phyloP scores from a whole-genome alignment of 2,888 invertebrate genomes.

The Malthinus seriepunctatus region DNA sequence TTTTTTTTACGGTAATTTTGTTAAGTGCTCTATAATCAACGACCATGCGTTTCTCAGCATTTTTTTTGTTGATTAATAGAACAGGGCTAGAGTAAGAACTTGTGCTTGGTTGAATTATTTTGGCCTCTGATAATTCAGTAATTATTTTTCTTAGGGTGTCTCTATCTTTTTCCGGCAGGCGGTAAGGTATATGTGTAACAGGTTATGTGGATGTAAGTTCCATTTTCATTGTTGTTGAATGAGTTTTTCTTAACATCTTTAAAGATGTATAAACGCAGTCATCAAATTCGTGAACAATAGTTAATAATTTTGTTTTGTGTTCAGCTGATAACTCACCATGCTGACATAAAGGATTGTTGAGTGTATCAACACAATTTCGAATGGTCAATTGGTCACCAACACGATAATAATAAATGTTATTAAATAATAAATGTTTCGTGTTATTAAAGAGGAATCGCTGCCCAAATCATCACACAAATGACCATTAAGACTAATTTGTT shows the following conservation, averaged over 20 bases:
- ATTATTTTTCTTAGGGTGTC: neutral
- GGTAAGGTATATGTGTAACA: neutral
- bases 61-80: neutral
- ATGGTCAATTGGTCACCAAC: neutral
- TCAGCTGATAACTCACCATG: neutral
- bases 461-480: conserved; percentile 10
- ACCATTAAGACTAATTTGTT: conserved; percentile 6
- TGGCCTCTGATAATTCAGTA: neutral
- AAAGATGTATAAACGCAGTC: neutral
- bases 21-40: neutral
- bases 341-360: neutral
- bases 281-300: neutral
- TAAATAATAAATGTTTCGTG: neutral
- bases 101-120: neutral
- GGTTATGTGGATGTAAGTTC: neutral
- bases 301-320: neutral
- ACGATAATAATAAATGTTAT: conserved; percentile 9
- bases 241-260: neutral
- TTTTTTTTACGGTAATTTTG: neutral
- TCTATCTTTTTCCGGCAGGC: neutral
- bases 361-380: neutral
- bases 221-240: neutral
- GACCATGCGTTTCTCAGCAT: neutral
- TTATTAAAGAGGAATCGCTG: conserved; percentile 20
- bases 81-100: neutral